Evolutionary conservation across 2,797 vertebrate species (phyloP), one percentile per base, ranked within the genome.

Genomic region (Ibycter americanus): DNA sequence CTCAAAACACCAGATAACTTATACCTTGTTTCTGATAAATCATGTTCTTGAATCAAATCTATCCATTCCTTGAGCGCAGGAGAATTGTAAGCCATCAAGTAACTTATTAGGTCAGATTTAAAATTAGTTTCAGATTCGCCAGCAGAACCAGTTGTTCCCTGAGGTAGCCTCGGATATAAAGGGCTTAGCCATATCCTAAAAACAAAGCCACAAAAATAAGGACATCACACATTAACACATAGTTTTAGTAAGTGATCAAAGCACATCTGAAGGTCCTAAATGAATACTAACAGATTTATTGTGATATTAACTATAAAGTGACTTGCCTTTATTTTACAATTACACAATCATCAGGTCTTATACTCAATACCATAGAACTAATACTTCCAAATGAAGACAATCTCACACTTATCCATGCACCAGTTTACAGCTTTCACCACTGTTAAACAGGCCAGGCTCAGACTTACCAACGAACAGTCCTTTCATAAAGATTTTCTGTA

Each of bases 141-240:
- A 26, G 96, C 97, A 7, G 96, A 97, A 19, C 49, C 94, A 26
- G 96, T 95, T 91, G 98, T 96, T 94, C 98, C 99, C 21, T 97
- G 96, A 65, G 98, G 98, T 85, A 99, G 97, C 93, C 95, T 98
- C 95, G 99, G 99, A 98, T 99, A 99, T 88, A 99, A 93, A 66
- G 99, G 99, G 93, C 99, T 99, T 98, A 99, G 93, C 99, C 99
- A 99, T 90, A 99, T 98, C 95, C 99, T 99, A 90, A 92, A 96
- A 59, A 65, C 67, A 59, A 93, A 88, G 40, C 8, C 42, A 94
- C 8, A 73, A 34, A 66, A 83, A 40, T 12, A 88, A 62, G 56
- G 12, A 93, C 18, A 85, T 4, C 4, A 52, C 1, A 4, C 7
- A 67, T 77, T 46, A 93, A 67, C 38, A 83, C 7, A 26, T 11